Evolutionary conservation across 2,797 vertebrate genomes (phyloP), one percentile per base, ranked within the genome.

Genomic region (Thalassophryne amazonica): DNA sequence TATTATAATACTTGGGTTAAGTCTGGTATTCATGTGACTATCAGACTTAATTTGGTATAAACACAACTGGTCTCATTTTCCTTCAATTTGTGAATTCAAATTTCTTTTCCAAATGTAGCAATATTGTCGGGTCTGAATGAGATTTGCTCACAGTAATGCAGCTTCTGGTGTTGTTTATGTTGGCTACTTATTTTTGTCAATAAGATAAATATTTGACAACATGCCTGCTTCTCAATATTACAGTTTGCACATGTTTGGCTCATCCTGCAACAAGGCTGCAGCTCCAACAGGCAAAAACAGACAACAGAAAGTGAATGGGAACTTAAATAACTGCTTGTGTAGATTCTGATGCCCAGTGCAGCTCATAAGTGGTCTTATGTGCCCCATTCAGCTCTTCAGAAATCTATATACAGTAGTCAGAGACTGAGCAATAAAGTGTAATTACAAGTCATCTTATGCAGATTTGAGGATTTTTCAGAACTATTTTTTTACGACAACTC

Each of bases 141-240:
- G 7, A 12, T 29, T 33, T 28, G 18, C 45, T 55, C 17, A n/a
- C n/a, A n/a, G 14, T 18, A 29, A 23, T 28, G 24, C 27, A 14
- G 25, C 10, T 25, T 18, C 25, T 24, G 27, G 49, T 24, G 14
- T 29, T 57, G 24, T 42, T 20, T 46, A 30, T 50, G 42, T 38
- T 30, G 31, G 40, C 28, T 40, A 17, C 38, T 48, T 50, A 39
- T 57, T 68, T 61, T 12, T 42, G 58, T 60, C 53, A 56, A 25
- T 10, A 39, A 52, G 37, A 41, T 65, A 36, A 65, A 67, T 28
- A 48, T 56, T 36, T 42, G 22, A 50, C 43, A 43, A 13, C 48
- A 54, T 27, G 22, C 37, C 31, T 36, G 35, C 23, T 31, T 27
- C 29, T 43, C 20, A 47, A 23, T 35, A 29, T 34, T 43, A 30